A percentile compares a stretch with the other conserved stretches of the same genome.
These are phyloP conservation scores for Thecocarcelia acutangulata DNA, from an alignment of 2,888 invertebrate species.

Conservation along the genomic window DNA sequence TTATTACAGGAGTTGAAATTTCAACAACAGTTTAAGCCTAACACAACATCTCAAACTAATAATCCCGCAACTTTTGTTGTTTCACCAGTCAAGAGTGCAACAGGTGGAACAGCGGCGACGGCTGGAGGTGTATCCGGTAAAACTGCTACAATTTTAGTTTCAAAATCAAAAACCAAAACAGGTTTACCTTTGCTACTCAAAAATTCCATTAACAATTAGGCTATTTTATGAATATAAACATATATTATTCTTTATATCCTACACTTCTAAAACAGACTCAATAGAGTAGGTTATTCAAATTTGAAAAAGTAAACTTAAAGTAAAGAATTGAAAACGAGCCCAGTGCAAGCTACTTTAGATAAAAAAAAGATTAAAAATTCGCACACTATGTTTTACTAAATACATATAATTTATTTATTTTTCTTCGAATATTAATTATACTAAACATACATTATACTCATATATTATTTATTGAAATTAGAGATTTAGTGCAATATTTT, in stretches of 20 bases:
- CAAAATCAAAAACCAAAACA: slow-evolving; percentile 82
- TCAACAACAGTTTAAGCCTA: slow-evolving; percentile 69
- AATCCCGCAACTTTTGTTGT: slow-evolving; percentile 64
- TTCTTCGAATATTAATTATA: slow-evolving; percentile 14
- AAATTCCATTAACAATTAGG: slow-evolving; percentile 81
- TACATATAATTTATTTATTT: slow-evolving; percentile 27
- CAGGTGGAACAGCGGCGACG: slow-evolving; percentile 25
- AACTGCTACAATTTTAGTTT: slow-evolving; percentile 82
- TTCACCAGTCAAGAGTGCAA: slow-evolving; percentile 48
- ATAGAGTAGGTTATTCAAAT: slow-evolving; percentile 41
- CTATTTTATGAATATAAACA: slow-evolving; percentile 37
- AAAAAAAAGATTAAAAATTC: slow-evolving; percentile 52
- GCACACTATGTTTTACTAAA: slow-evolving; percentile 50
- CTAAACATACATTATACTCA: slow-evolving; percentile 22
- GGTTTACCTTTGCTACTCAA: slow-evolving; percentile 81
- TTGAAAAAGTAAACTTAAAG: slow-evolving; percentile 37
- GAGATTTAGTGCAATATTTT: slow-evolving; percentile 66
- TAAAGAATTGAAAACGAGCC: slow-evolving; percentile 32
- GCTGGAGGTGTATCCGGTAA: slow-evolving; percentile 73
- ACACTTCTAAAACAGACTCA: slow-evolving; percentile 13
- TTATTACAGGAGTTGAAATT: slow-evolving; percentile 75
- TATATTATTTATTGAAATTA: slow-evolving; percentile 64
- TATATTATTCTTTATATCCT: slow-evolving; percentile 23
- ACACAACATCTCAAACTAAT: slow-evolving; percentile 51
- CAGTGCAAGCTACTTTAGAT: slow-evolving; percentile 57